phyloP scores from a whole-genome alignment of 37 sponge, comb jelly and placozoan genomes.

The Ianthella basta region DNA sequence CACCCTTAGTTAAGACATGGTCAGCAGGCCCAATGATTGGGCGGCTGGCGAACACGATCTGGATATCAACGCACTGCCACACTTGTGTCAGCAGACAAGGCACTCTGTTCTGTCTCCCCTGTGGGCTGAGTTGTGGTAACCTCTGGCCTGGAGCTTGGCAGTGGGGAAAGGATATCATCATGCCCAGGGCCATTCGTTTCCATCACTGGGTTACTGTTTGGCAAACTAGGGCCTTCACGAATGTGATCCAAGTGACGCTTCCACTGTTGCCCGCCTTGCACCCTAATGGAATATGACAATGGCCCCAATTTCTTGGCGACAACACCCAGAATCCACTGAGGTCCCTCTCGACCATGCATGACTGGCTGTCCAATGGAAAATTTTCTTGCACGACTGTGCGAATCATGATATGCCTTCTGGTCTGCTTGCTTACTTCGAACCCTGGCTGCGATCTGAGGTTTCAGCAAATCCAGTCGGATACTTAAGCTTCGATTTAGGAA shows the following conservation, averaged over 20 bases:
- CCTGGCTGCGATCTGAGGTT: not conserved
- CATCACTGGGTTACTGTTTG: no score
- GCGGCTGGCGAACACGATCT: no score
- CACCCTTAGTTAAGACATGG: no score
- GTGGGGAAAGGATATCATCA: no score
- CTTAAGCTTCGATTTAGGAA: conserved; percentile 20
- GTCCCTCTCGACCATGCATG: conserved; percentile 30
- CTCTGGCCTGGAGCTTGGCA: no score
- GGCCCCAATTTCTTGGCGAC: conserved; percentile 5
- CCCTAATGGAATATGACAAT: not conserved
- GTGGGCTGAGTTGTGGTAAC: no score
- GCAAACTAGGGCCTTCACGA: not conserved
- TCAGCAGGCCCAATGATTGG: no score
- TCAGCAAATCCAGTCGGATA: conserved; percentile 26
- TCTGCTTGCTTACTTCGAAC: conserved; percentile 11
- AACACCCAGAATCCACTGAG: conserved; percentile 28
- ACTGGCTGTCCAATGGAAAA: conserved; percentile 33
- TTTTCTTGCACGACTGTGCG: not conserved
- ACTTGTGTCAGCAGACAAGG: no score
- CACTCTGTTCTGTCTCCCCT: no score
- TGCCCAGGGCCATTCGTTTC: no score
- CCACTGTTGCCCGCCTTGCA: conserved; percentile 14
- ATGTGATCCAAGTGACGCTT: conserved; percentile 40
- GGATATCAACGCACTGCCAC: no score
- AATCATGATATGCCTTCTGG: conserved; percentile 31